Percentiles rank a stretch among this genome's conserved stretches.
These are phyloP conservation scores for Pseudomyrmex dendroicus DNA, from an alignment of 1,140 invertebrate species.

Conservation along the genomic window DNA sequence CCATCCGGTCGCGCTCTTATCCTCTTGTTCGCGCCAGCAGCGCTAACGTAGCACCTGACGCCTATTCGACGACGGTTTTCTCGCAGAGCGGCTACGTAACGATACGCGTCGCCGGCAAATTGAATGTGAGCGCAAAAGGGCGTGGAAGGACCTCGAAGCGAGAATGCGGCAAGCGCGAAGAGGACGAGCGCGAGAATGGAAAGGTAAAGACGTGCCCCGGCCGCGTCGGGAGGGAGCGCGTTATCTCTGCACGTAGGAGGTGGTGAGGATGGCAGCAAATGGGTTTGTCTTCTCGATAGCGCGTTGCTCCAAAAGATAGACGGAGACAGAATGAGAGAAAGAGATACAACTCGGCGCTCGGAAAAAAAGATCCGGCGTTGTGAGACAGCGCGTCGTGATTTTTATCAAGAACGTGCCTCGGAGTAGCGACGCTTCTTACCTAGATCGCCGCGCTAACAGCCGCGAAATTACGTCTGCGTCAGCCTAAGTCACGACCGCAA, in stretches of 20 bases:
- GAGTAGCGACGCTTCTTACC: constrained; percentile 30
- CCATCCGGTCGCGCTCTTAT: constrained; percentile 42
- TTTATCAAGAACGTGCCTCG: constrained; percentile 62
- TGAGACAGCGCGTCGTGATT: constrained; percentile 41
- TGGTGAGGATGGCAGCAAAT: constrained; percentile 19
- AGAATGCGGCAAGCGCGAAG: constrained; percentile 23
- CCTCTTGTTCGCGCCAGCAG: not conserved
- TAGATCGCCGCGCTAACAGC: constrained; percentile 37
- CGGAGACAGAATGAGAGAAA: not conserved
- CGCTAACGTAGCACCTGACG: not conserved
- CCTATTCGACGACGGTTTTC: constrained; percentile 27
- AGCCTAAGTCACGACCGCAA: constrained; percentile 48
- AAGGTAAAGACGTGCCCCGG: constrained; percentile 36
- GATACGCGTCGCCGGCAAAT: constrained; percentile 53
- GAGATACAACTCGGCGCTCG: constrained; percentile 7
- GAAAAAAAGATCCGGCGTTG: not conserved
- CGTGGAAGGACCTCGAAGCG: constrained; percentile 1
- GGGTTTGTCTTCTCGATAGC: constrained; percentile 40
- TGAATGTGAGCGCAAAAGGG: constrained; percentile 47
- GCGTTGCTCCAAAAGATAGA: not conserved
- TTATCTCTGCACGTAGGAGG: constrained; percentile 46
- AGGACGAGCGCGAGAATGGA: constrained; percentile 22
- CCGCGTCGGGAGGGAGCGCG: constrained; percentile 27
- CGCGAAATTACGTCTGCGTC: constrained; percentile 56
- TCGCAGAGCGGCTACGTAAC: not conserved